Conservation (phyloP, 2,113 vertebrate species). For the Camelus bactrianus region DNA sequence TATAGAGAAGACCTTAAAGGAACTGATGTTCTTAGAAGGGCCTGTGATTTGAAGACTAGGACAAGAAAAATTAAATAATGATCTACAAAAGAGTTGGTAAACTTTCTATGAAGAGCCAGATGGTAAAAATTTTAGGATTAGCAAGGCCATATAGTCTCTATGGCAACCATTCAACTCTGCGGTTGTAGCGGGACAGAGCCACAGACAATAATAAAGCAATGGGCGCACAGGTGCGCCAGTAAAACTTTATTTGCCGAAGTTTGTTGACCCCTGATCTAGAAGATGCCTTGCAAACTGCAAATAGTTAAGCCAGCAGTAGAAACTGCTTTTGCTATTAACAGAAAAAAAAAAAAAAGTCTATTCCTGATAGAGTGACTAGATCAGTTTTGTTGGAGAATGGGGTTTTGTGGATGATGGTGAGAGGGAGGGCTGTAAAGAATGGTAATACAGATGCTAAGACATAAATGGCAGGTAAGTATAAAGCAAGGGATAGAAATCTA, state of each 20-base stretch:
- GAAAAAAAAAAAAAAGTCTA: neutral
- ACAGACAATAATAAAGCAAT: neutral
- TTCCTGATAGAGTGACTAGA: neutral
- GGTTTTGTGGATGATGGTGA: neutral
- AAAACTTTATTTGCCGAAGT: neutral
- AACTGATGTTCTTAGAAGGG: neutral
- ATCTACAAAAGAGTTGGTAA: neutral
- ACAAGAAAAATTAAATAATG: slow-evolving; percentile 6
- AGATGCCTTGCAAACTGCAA: neutral
- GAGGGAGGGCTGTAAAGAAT: neutral
- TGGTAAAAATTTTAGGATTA: neutral
- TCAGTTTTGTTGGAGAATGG: neutral
- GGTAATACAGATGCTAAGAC: neutral
- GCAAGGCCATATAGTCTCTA: neutral
- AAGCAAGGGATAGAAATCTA: neutral
- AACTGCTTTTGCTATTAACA: neutral
- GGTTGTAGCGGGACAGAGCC: neutral
- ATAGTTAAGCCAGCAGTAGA: neutral
- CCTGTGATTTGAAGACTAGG: neutral
- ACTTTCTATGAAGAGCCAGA: neutral
- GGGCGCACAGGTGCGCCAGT: neutral
- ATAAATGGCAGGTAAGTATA: neutral
- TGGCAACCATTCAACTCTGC: neutral
- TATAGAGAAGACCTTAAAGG: neutral
- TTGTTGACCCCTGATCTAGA: neutral